phyloP scores from a whole-genome alignment of 2,797 vertebrate species.

The Macrochelys suwanniensis region DNA sequence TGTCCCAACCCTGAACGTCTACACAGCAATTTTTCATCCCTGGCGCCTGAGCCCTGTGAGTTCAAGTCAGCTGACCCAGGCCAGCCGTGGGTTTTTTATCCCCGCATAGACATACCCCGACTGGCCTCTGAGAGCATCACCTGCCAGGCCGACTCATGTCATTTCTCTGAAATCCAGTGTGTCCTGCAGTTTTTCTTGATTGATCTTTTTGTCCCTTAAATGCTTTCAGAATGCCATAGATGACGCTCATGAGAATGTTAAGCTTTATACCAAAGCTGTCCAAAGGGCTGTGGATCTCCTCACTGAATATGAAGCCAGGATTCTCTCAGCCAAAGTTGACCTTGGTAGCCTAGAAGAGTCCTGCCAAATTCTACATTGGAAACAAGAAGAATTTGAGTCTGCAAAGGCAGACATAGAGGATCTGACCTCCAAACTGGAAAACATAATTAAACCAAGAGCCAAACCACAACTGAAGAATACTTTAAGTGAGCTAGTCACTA shows the following conservation, averaged over 20 bases:
- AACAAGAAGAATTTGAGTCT: slow-evolving; percentile 84
- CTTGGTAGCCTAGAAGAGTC: slow-evolving; percentile 74
- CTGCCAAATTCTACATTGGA: slow-evolving; percentile 54
- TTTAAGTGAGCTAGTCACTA: slow-evolving; percentile 82
- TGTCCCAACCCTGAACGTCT: not conserved
- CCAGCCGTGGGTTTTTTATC: fast-evolving
- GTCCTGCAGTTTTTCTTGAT: not conserved
- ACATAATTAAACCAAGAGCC: slow-evolving; percentile 77
- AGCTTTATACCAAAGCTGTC: slow-evolving; percentile 78
- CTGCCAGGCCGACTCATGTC: not conserved
- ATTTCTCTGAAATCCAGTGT: not conserved
- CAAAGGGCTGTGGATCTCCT: slow-evolving; percentile 73
- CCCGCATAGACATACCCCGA: not conserved
- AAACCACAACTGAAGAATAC: slow-evolving; percentile 77
- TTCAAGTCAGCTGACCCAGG: not conserved
- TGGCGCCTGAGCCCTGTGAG: not conserved
- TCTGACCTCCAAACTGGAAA: slow-evolving; percentile 73
- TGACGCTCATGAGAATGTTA: slow-evolving; percentile 77
- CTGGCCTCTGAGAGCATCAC: not conserved
- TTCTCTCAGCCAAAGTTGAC: slow-evolving; percentile 72
- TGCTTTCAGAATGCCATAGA: slow-evolving; percentile 82
- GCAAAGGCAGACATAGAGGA: slow-evolving; percentile 79
- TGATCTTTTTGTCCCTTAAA: slow-evolving; percentile 30
- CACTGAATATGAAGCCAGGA: slow-evolving; percentile 71
- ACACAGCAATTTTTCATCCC: not conserved